Percentiles rank a stretch among this genome's conserved stretches.
These are phyloP conservation scores for Charaxes varanes DNA, from an alignment of 1,140 invertebrate species.

Conservation along the genomic window DNA sequence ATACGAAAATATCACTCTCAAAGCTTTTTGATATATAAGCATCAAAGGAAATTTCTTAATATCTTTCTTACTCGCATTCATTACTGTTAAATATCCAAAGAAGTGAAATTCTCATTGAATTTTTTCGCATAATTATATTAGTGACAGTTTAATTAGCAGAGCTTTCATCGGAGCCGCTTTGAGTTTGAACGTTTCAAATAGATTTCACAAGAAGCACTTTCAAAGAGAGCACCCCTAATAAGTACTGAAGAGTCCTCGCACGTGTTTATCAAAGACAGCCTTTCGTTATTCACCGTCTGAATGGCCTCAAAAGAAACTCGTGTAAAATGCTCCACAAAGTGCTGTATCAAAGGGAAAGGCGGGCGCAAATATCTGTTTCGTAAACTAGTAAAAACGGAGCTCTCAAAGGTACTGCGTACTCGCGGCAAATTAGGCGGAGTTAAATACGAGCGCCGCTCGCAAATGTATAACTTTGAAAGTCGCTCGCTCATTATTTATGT, in stretches of 20 bases:
- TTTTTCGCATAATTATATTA: conserved; percentile 70
- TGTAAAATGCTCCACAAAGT: conserved; percentile 73
- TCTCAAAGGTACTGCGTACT: conserved; percentile 68
- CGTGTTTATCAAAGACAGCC: conserved; percentile 74
- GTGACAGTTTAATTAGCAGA: conserved; percentile 71
- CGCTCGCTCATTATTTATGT: conserved; percentile 67
- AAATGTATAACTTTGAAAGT: conserved; percentile 64
- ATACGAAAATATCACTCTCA: conserved; percentile 7
- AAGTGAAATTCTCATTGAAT: conserved; percentile 30
- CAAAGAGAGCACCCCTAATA: conserved; percentile 73
- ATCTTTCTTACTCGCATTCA: conserved; percentile 10
- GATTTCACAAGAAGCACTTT: conserved; percentile 71
- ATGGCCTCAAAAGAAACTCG: conserved; percentile 73
- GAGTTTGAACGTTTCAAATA: conserved; percentile 71
- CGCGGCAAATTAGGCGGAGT: conserved; percentile 70
- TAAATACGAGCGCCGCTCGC: conserved; percentile 63
- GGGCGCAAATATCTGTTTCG: conserved; percentile 73
- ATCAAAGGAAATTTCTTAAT: conserved; percentile 18
- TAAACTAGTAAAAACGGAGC: conserved; percentile 72
- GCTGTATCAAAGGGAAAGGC: conserved; percentile 70
- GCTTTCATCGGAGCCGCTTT: conserved; percentile 66
- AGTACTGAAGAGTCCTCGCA: conserved; percentile 73
- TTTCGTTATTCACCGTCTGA: conserved; percentile 74
- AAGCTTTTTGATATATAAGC: conserved; percentile 12
- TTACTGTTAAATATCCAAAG: conserved; percentile 12